Base-by-base conservation (phyloP, 2,113 vertebrate genomes). In the Lasiurus borealis region DNA sequence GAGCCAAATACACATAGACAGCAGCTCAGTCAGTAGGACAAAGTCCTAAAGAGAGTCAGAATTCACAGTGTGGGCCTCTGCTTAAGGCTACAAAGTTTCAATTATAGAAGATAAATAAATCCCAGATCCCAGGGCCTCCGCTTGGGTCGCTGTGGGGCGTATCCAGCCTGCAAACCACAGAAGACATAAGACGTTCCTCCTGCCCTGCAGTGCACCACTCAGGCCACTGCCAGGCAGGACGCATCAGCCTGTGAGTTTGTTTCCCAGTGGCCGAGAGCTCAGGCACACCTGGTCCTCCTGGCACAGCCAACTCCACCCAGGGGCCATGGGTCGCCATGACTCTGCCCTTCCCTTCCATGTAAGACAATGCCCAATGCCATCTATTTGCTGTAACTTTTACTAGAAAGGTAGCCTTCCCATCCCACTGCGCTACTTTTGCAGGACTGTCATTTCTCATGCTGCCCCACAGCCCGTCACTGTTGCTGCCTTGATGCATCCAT, bases 211-310 rank as follows among this genome's bases (percentile, higher is more conserved):
- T 9, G 2, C 54, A n/a, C 2, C 0, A 6, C 40, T 36, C 5
- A 64, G 54, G 12, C 8, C 13, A 27, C 2, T 5, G 29, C 71
- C 9, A 7, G 6, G 6, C 12, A 0, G 23, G 52, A 7, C 1
- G 23, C 2, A 12, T 40, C n/a, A 23, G 34, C 36, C 46, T 54
- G 21, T 16, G 4, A 7, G 0, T 5, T 10, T 78, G 52, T 15
- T 89, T 21, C 40, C 62, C 52, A 80, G n/a, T 23, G 36, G 50
- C 7, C 11, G 2, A 23, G 59, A 44, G 50, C 46, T 71, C 54
- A 84, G 71, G n/a, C 62, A 29, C 27, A 14, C 27, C 27, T 31
- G 72, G 44, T 27, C 59, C 18, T 52, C 48, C 50, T 5, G 29
- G 34, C 62, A 44, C 34, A 1, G n/a, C 18, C 18, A n/a, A 44